Percentiles rank a stretch among this genome's conserved stretches.
Evolutionary conservation across 2,113 vertebrate genomes (phyloP).

Genomic region (Paramormyrops kingsleyae): DNA sequence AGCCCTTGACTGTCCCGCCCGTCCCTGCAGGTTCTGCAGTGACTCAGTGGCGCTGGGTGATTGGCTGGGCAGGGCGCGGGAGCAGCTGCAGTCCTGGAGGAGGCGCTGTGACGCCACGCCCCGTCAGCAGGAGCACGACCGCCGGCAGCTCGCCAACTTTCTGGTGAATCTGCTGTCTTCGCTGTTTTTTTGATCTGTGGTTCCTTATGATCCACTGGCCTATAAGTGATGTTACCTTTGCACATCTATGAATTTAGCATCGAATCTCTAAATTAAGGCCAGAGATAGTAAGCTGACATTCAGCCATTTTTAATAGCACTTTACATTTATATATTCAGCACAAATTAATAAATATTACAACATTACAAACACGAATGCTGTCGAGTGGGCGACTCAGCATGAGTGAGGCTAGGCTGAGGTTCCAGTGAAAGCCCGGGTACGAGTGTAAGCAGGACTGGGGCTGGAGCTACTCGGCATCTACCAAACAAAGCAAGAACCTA

Average conservation of each 20-base stretch:
- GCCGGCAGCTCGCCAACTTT: conserved; percentile 54
- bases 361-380: not conserved
- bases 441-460: not conserved
- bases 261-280: not conserved
- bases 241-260: not conserved
- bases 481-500: not conserved
- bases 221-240: not conserved
- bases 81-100: conserved; percentile 62
- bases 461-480: not conserved
- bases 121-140: conserved; percentile 59
- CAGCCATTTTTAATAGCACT: not conserved
- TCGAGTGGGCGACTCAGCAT: not conserved
- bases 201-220: not conserved
- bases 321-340: not conserved
- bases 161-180: conserved; percentile 62
- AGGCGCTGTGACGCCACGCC: conserved; percentile 51
- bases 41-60: conserved; percentile 56
- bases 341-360: not conserved
- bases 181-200: too few relatives aligned
- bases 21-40: conserved; percentile 62
- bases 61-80: conserved; percentile 71
- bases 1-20: not conserved
- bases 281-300: not conserved
- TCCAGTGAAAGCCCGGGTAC: not conserved
- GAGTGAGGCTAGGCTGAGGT: not conserved